Evolutionary conservation across 1,140 invertebrate species (phyloP).

Genomic region (Charaxes varanes): DNA sequence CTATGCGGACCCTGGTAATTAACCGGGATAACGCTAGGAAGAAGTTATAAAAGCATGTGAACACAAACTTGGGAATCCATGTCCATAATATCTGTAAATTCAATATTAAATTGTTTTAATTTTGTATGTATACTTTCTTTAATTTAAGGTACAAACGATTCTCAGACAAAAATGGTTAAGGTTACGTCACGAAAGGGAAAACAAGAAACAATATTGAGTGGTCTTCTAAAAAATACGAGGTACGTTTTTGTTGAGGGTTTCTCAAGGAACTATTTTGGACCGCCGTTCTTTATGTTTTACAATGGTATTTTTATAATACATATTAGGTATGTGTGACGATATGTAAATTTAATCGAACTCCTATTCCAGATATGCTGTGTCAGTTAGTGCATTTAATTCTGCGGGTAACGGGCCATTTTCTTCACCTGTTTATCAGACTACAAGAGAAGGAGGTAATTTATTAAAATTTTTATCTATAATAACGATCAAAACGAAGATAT

Average conservation of each 20-base stretch:
- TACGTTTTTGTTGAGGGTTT: slow-evolving; percentile 12
- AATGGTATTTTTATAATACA: too few relatives aligned
- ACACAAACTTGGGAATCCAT: too few relatives aligned
- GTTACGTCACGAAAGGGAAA: slow-evolving; percentile 54
- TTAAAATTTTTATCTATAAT: too few relatives aligned
- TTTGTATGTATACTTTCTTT: too few relatives aligned
- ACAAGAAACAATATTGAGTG: slow-evolving; percentile 50
- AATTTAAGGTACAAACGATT: slow-evolving; percentile 44
- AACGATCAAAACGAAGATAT: too few relatives aligned
- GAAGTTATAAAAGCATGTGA: too few relatives aligned
- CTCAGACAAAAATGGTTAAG: slow-evolving; percentile 57
- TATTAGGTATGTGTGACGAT: too few relatives aligned
- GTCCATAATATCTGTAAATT: too few relatives aligned
- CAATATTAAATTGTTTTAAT: too few relatives aligned
- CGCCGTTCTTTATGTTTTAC: too few relatives aligned
- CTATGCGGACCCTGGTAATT: too few relatives aligned
- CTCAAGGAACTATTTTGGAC: not conserved
- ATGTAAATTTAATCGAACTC: not conserved
- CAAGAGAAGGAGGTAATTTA: slow-evolving; percentile 84
- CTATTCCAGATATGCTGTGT: slow-evolving; percentile 75
- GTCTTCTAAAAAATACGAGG: slow-evolving; percentile 59
- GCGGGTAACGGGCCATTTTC: slow-evolving; percentile 91
- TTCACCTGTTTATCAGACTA: slow-evolving; percentile 83
- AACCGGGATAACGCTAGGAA: too few relatives aligned
- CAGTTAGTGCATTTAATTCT: slow-evolving; percentile 91